Percentiles rank a stretch among this genome's conserved stretches.
phyloP scores from a whole-genome alignment of 53 echinoderm and acorn worm species.

The Temnopleurus reevesii region DNA sequence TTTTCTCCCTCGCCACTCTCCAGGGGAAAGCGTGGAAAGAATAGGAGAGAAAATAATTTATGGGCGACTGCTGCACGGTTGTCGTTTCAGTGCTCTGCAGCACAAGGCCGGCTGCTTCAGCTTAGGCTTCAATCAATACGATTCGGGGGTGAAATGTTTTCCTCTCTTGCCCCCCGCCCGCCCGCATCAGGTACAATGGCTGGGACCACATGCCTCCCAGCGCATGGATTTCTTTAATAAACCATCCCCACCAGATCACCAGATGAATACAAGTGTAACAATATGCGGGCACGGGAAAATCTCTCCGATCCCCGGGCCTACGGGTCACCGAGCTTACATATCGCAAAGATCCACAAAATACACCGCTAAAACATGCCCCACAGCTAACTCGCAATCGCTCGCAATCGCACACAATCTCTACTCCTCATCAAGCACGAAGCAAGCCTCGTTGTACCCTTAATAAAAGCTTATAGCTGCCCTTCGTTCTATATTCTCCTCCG shows the following conservation, averaged over 20 bases:
- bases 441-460: neutral
- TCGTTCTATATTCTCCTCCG: neutral
- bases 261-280: conserved; percentile 41
- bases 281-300: conserved; percentile 22
- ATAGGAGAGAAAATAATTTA: conserved; percentile 59
- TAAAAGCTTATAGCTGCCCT: neutral
- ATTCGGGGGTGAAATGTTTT: conserved; percentile 49
- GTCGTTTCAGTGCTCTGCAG: conserved; percentile 33
- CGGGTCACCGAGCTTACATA: neutral
- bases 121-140: conserved; percentile 58
- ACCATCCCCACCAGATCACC: conserved; percentile 5
- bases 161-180: conserved; percentile 30
- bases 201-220: conserved; percentile 30
- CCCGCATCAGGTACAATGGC: neutral
- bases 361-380: conserved; percentile 21
- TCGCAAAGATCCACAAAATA: conserved; percentile 13
- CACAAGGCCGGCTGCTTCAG: conserved; percentile 55
- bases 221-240: conserved; percentile 20
- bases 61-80: conserved; percentile 54
- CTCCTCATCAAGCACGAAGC: conserved; percentile 1
- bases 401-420: conserved; percentile 2
- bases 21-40: conserved; percentile 45
- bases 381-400: neutral
- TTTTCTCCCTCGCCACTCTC: neutral
- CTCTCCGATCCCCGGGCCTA: conserved; percentile 11